These are phyloP conservation scores for Scytalopus superciliaris DNA, from an alignment of 2,113 vertebrate genomes.

Conservation along the genomic window DNA sequence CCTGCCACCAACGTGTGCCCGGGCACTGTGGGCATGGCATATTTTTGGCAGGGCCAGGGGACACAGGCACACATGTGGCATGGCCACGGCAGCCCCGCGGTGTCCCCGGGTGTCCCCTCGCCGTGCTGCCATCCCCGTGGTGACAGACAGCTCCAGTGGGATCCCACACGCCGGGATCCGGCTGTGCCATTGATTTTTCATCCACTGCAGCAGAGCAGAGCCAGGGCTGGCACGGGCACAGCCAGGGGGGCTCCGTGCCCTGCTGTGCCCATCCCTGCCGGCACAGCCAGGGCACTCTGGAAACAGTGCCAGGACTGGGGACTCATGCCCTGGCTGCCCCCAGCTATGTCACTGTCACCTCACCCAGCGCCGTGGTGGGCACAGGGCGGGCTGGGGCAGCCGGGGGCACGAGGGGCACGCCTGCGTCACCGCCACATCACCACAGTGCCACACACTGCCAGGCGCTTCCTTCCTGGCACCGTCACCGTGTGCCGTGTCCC, in stretches of 20 bases:
- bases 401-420: accelerated
- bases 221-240: background rate
- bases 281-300: accelerated
- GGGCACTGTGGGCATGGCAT: no score
- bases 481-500: background rate
- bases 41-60: no score
- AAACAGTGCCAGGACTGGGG: accelerated
- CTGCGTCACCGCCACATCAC: background rate
- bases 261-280: accelerated
- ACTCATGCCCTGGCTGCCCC: background rate
- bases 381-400: accelerated
- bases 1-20: no score
- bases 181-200: conserved; percentile 76
- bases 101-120: background rate
- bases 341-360: background rate
- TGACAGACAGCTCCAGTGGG: conserved; percentile 28
- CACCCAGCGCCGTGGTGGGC: accelerated
- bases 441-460: background rate
- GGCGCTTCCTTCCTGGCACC: background rate
- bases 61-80: no score
- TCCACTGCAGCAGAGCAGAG: conserved; percentile 51
- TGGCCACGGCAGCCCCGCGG: no score
- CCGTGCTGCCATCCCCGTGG: background rate
- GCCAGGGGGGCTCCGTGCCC: background rate
- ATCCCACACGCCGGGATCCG: conserved; percentile 3